phyloP scores from a whole-genome alignment of 1,140 invertebrate genomes.

The Diachasmimorpha longicaudata region DNA sequence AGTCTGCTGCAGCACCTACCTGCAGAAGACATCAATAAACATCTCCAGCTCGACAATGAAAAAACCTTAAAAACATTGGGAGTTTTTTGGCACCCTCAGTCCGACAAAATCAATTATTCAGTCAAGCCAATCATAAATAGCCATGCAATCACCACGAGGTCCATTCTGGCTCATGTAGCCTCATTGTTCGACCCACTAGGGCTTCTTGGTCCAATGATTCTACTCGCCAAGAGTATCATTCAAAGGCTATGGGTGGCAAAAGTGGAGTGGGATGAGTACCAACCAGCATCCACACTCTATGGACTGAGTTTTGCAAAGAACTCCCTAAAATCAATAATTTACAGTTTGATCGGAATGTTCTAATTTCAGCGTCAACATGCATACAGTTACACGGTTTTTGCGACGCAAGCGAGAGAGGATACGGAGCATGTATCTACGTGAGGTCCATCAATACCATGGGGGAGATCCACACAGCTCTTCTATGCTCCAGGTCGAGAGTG shows the following conservation, averaged over 20 bases:
- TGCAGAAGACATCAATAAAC: not conserved
- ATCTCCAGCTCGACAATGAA: not conserved
- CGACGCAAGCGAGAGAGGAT: constrained; percentile 35
- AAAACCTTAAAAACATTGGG: constrained; percentile 36
- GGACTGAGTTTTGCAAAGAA: constrained; percentile 19
- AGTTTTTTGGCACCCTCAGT: constrained; percentile 38
- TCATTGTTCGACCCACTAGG: constrained; percentile 48
- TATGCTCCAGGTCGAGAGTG: constrained; percentile 22
- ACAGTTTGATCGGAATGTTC: constrained; percentile 22
- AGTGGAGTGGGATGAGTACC: constrained; percentile 5
- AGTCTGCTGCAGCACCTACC: not conserved
- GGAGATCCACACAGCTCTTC: not conserved
- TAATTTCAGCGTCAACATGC: not conserved
- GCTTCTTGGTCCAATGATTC: constrained; percentile 42
- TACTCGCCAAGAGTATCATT: constrained; percentile 46
- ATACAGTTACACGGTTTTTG: constrained; percentile 39
- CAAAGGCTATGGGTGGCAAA: constrained; percentile 41
- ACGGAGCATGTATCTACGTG: not conserved
- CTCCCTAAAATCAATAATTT: constrained; percentile 27
- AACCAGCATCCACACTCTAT: constrained; percentile 11
- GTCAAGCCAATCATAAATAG: not conserved
- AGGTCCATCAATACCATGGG: not conserved
- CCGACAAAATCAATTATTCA: constrained; percentile 28
- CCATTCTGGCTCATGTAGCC: constrained; percentile 42
- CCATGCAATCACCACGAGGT: constrained; percentile 32